Evolutionary conservation across 2,888 invertebrate species (phyloP).

Genomic region (Scaptomyza parva): DNA sequence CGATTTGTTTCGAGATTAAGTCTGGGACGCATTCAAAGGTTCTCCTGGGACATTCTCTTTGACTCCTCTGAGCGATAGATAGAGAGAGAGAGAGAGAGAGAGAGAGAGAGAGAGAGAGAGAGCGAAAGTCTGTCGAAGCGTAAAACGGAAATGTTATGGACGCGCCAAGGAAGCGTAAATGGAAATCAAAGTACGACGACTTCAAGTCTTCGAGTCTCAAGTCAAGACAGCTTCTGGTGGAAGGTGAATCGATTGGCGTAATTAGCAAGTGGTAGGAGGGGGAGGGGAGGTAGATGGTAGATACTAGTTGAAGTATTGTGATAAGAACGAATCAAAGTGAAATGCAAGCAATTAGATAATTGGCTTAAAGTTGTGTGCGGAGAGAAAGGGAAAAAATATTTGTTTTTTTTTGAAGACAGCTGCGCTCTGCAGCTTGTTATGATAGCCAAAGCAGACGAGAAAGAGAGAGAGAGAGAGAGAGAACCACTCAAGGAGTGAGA

Average conservation of each 20-base stretch:
- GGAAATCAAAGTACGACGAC: conserved; percentile 65
- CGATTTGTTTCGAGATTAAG: conserved; percentile 83
- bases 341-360: conserved; percentile 81
- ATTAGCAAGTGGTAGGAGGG: conserved; percentile 27
- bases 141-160: conserved; percentile 73
- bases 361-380: conserved; percentile 64
- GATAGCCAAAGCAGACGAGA: conserved; percentile 17
- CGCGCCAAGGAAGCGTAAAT: conserved; percentile 67
- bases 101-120: no score
- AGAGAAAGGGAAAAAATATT: conserved; percentile 6
- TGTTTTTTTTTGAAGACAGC: conserved; percentile 30
- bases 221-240: conserved; percentile 6
- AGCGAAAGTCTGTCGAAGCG: conserved; percentile 58
- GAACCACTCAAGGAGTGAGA: conserved; percentile 27
- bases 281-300: not conserved
- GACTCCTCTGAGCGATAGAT: conserved; percentile 6
- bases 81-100: no score
- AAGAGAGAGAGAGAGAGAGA: no score
- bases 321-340: conserved; percentile 73
- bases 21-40: conserved; percentile 55
- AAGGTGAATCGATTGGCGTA: conserved; percentile 41
- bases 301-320: conserved; percentile 21
- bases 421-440: conserved; percentile 34
- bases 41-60: conserved; percentile 49
- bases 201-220: not conserved